phyloP scores from a whole-genome alignment of 1,140 invertebrate species.

The Papilio polytes region DNA sequence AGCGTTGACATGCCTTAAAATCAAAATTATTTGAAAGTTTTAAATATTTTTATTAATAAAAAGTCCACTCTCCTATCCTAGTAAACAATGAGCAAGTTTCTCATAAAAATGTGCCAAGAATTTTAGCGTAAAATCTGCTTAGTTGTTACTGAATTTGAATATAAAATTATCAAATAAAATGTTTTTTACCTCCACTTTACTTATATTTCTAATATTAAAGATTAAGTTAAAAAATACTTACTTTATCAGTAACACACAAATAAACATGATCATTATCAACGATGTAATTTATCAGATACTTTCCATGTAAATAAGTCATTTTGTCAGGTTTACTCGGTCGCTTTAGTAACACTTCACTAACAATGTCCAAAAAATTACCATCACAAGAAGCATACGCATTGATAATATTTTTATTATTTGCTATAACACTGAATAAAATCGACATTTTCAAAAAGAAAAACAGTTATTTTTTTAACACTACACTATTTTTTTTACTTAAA shows the following conservation, averaged over 20 bases:
- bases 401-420: constrained; percentile 89
- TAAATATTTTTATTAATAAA: too few species aligned
- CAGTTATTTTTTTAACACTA: not conserved
- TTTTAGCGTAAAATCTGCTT: too few species aligned
- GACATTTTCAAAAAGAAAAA: constrained; percentile 85
- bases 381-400: constrained; percentile 93
- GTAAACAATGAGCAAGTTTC: too few species aligned
- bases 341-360: constrained; percentile 92
- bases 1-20: constrained; percentile 94
- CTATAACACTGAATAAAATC: constrained; percentile 93
- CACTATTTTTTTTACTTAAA: not conserved
- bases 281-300: constrained; percentile 95
- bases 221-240: too few species aligned
- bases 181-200: too few species aligned
- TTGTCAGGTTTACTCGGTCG: constrained; percentile 91
- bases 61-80: too few species aligned
- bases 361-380: constrained; percentile 96
- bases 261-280: constrained; percentile 92
- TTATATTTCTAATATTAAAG: too few species aligned
- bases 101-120: too few species aligned
- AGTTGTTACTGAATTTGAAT: too few species aligned
- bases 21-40: constrained; percentile 38
- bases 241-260: constrained; percentile 74
- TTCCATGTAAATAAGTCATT: constrained; percentile 95
- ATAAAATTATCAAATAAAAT: too few species aligned